Base-by-base conservation (phyloP, 1,140 invertebrate species). In the Psix sp. region DNA sequence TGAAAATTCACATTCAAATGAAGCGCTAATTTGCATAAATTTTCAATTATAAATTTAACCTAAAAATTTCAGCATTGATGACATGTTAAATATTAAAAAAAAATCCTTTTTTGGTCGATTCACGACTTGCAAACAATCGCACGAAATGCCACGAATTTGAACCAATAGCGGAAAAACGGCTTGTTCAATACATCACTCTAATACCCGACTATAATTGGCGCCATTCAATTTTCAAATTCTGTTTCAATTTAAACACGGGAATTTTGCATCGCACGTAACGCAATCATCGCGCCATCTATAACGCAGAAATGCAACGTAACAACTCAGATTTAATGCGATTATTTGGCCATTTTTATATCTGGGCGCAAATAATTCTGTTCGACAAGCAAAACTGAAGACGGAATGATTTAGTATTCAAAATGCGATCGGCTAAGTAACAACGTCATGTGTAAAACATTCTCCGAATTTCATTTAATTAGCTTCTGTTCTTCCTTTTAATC, bases 141-240 rank as follows among this genome's bases (percentile, higher is more conserved):
- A 24, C 21, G n/a, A 33, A 33, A 33, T 33, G n/a, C n/a, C 6
- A 33, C 5, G 2, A 29, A n/a, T 2, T 35, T 14, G 33, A 35
- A 35, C n/a, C 26, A 7, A 11, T 35, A 2, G 33, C 5, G 33
- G 21, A 24, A 24, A 24, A 24, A 7, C 7, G n/a, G 20, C 13
- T 20, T 48, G 9, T 4, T 7, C 18, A 0, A 14, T 13, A 11
- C 33, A 51, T 38, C 11, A 10, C 20, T n/a, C 35, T 39, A 11
- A 54, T 42, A 17, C 17, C 0, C 42, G 13, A 17, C 24, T 42
- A 62, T 52, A 14, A 63, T 63, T 52, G 46, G 26, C 17, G 29
- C 39, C 15, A 63, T 63, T 63, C 26, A 52, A 36, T 63, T 35
- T 51, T n/a, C n/a, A 54, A 45, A 49, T 39, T 36, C 60, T 39